phyloP scores from a whole-genome alignment of 2,797 vertebrate species.

The Onychomys arenicola region DNA sequence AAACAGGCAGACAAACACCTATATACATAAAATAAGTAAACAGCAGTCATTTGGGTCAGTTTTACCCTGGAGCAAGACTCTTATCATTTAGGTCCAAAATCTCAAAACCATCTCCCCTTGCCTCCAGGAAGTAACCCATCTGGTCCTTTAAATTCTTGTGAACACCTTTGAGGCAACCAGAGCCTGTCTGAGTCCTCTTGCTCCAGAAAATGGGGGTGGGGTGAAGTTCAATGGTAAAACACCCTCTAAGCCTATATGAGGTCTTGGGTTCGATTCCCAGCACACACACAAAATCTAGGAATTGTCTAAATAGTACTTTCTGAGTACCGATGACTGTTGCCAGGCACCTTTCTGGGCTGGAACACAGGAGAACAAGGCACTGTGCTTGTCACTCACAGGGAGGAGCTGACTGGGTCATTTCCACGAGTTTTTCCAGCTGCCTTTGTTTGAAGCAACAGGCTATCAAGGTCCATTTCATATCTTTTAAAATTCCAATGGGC shows the following conservation, averaged over 20 bases:
- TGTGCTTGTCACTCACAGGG: background rate
- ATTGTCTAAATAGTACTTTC: background rate
- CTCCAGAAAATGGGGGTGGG: background rate
- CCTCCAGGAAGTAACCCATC: background rate
- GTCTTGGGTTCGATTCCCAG: background rate
- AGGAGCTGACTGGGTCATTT: background rate
- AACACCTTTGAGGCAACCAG: background rate
- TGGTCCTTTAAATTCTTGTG: background rate
- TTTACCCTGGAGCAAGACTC: background rate
- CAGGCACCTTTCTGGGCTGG: background rate
- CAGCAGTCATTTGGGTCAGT: background rate
- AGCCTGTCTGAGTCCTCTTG: background rate
- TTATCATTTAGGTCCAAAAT: background rate
- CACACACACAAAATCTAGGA: background rate
- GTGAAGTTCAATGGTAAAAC: background rate
- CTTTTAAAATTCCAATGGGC: background rate
- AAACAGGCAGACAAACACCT: background rate
- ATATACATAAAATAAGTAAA: background rate
- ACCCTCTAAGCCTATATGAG: too few species aligned
- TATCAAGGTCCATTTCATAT: background rate
- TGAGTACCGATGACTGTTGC: too few species aligned
- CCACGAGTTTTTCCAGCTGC: background rate
- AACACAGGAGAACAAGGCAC: background rate
- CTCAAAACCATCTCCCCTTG: background rate
- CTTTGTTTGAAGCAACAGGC: background rate